Evolutionary conservation across 2,888 invertebrate genomes (phyloP).

Genomic region (Horisme vitalbata): DNA sequence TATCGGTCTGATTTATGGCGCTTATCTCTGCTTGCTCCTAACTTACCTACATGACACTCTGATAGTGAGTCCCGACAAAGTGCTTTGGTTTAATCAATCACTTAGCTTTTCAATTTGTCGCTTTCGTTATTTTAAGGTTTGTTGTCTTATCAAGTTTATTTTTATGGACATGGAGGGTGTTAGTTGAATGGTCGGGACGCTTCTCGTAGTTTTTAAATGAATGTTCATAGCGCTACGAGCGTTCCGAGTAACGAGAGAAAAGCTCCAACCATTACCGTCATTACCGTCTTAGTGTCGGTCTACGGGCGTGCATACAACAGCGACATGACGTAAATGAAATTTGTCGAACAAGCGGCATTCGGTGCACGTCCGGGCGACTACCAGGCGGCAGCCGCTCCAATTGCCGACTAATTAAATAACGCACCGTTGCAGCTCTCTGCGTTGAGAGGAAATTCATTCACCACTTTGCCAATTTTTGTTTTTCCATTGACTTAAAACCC

Average conservation of each 20-base stretch:
- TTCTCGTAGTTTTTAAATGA: constrained; percentile 22
- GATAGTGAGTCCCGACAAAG: constrained; percentile 61
- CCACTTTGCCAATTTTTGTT: constrained; percentile 33
- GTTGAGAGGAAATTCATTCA: constrained; percentile 50
- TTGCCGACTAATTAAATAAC: constrained; percentile 76
- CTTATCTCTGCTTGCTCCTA: constrained; percentile 57
- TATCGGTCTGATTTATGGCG: constrained; percentile 69
- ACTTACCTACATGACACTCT: too few relatives aligned
- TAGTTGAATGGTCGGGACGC: constrained; percentile 23
- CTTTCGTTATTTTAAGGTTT: constrained; percentile 43
- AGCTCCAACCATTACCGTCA: constrained; percentile 37
- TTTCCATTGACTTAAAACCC: too few relatives aligned
- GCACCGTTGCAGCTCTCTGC: constrained; percentile 51
- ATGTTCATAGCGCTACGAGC: constrained; percentile 28
- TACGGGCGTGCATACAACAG: constrained; percentile 33
- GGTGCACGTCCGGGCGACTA: constrained; percentile 58
- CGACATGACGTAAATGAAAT: constrained; percentile 64
- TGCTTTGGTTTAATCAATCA: constrained; percentile 65
- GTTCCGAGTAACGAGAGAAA: constrained; percentile 31
- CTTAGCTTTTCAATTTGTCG: constrained; percentile 63
- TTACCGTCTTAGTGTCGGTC: constrained; percentile 36
- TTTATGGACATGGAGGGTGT: constrained; percentile 36
- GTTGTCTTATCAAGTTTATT: constrained; percentile 43
- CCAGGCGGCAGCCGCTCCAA: constrained; percentile 57
- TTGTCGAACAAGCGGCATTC: constrained; percentile 64